Conservation (phyloP, 2,888 invertebrate species). For the Stenchaetothrips biformis region DNA sequence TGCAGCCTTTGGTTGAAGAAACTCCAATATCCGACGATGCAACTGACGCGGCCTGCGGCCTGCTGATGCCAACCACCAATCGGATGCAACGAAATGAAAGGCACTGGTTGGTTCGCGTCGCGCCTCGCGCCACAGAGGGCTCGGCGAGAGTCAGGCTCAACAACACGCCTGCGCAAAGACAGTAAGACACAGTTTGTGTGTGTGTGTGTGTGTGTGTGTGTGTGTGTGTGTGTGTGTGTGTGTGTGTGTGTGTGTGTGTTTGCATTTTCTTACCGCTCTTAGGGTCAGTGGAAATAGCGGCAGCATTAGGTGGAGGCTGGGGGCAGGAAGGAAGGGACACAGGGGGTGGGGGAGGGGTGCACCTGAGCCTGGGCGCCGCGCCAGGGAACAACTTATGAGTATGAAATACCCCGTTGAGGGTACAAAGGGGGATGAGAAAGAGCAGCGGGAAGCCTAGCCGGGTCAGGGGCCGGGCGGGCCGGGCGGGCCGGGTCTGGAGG, state of each 20-base stretch:
- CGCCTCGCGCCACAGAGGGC: background rate
- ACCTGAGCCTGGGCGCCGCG: background rate
- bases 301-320: background rate
- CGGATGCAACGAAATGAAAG: no score
- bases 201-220: no score
- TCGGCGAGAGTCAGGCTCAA: no score
- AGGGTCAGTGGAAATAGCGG: background rate
- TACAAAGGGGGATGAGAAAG: no score
- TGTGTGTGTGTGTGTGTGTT: background rate
- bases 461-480: background rate
- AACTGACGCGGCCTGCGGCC: no score
- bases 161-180: background rate
- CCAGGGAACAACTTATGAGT: background rate
- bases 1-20: no score
- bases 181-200: no score
- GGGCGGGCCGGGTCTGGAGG: no score
- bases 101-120: background rate
- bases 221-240: background rate
- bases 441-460: background rate
- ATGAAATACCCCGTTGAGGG: background rate
- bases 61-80: no score
- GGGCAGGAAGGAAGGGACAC: background rate
- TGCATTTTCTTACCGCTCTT: constrained; percentile 1
- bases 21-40: no score
- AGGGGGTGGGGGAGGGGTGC: background rate